Evolutionary conservation across 2,888 invertebrate genomes (phyloP).

Genomic region (Amphipyra berbera): DNA sequence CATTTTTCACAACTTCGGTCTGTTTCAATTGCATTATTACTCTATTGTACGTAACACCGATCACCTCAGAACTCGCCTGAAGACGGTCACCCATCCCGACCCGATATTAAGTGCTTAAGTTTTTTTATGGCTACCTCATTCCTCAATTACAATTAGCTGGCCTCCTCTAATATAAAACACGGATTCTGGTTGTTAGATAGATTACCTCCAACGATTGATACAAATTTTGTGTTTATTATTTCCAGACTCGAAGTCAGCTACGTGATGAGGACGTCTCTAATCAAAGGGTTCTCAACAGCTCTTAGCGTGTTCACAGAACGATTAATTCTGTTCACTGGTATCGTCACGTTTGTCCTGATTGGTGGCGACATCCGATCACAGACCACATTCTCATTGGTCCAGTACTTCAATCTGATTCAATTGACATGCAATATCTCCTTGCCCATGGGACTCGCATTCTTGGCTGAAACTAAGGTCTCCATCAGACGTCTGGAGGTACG

Average conservation of each 20-base stretch:
- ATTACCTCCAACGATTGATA: no score
- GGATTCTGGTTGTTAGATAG: no score
- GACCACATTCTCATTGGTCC: conserved; percentile 93
- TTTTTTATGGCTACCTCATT: no score
- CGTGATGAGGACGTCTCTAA: conserved; percentile 91
- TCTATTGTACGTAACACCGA: no score
- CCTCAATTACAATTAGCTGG: no score
- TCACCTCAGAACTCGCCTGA: no score
- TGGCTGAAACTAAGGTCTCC: conserved; percentile 91
- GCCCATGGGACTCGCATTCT: conserved; percentile 90
- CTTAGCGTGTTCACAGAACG: conserved; percentile 95
- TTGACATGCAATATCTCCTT: conserved; percentile 91
- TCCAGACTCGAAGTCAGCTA: conserved; percentile 92
- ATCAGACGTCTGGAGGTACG: conserved; percentile 91
- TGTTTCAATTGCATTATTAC: no score
- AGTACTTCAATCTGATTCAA: conserved; percentile 94
- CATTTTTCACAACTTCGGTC: no score
- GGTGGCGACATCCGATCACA: conserved; percentile 91
- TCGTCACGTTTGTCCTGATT: conserved; percentile 93
- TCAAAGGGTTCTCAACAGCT: conserved; percentile 91
- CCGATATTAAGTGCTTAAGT: no score
- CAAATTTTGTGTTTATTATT: not conserved
- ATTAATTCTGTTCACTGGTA: conserved; percentile 94
- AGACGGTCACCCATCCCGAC: no score
- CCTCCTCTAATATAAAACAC: no score